These are phyloP conservation scores for Dicyrtoma fusca DNA, from an alignment of 2,888 invertebrate species.

Conservation along the genomic window DNA sequence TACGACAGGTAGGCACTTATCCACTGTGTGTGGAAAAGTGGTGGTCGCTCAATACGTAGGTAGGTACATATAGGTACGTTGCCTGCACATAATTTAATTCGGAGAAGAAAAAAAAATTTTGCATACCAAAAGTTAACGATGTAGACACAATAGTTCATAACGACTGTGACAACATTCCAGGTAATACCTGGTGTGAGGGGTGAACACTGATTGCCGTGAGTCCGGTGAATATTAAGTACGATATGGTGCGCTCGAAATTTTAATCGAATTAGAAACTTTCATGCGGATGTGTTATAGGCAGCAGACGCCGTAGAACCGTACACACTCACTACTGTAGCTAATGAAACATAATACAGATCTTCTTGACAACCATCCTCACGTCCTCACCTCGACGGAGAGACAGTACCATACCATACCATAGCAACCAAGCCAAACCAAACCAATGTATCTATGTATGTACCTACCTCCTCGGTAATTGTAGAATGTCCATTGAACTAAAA, in stretches of 20 bases:
- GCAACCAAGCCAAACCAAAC: too few relatives aligned
- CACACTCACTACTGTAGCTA: too few relatives aligned
- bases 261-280: not conserved
- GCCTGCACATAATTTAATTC: constrained; percentile 17
- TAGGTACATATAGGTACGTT: not conserved
- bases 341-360: not conserved
- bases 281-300: not conserved
- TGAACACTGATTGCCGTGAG: not conserved
- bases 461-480: too few relatives aligned
- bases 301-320: too few relatives aligned
- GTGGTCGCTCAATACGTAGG: too few relatives aligned
- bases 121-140: constrained; percentile 25
- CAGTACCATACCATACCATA: too few relatives aligned
- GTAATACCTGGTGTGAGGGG: constrained; percentile 8
- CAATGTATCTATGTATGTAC: too few relatives aligned
- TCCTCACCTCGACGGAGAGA: not conserved
- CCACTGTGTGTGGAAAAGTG: too few relatives aligned
- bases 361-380: not conserved
- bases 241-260: too few relatives aligned
- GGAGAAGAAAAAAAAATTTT: constrained; percentile 1
- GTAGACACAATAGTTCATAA: constrained; percentile 28
- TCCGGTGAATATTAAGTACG: too few relatives aligned
- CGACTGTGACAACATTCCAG: constrained; percentile 41
- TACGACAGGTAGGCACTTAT: too few relatives aligned
- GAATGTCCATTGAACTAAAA: too few relatives aligned